phyloP scores from a whole-genome alignment of 1,140 invertebrate genomes.

The Macrostomum lignano region DNA sequence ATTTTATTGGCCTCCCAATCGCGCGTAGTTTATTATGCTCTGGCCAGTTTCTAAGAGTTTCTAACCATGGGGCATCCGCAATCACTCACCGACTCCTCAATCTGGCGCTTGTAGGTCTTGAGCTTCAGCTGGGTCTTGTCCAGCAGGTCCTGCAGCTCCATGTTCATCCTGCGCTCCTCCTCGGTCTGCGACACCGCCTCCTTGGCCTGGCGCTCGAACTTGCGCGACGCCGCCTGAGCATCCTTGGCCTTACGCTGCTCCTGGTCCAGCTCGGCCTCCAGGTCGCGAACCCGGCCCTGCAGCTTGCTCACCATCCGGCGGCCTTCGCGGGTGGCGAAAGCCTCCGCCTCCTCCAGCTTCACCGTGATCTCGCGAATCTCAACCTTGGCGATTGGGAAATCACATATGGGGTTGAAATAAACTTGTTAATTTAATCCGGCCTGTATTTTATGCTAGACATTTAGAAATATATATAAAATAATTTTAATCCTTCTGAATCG shows the following conservation, averaged over 20 bases:
- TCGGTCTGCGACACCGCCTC: constrained; percentile 14
- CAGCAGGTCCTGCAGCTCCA: constrained; percentile 17
- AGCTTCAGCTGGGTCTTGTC: constrained; percentile 18
- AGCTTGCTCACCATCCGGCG: constrained; percentile 26
- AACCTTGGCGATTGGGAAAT: too few relatives aligned
- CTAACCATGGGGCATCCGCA: too few relatives aligned
- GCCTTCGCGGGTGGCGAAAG: constrained; percentile 23
- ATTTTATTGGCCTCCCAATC: too few relatives aligned
- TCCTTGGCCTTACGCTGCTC: constrained; percentile 22
- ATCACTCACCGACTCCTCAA: constrained; percentile 24
- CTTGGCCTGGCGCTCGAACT: constrained; percentile 19
- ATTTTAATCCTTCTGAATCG: too few relatives aligned
- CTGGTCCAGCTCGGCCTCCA: constrained; percentile 23
- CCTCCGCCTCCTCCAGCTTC: constrained; percentile 25
- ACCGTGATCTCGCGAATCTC: constrained; percentile 27
- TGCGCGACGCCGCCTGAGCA: constrained; percentile 14
- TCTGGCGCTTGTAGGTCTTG: constrained; percentile 24
- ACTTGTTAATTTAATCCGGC: too few relatives aligned
- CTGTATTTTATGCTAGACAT: too few relatives aligned
- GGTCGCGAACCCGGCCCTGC: constrained; percentile 17
- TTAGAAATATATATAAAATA: too few relatives aligned
- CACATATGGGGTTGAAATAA: too few relatives aligned
- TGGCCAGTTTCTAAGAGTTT: too few relatives aligned
- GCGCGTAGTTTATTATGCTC: too few relatives aligned
- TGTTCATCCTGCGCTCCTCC: constrained; percentile 17